Evolutionary conservation across 2,797 vertebrate genomes (phyloP), one percentile per base, ranked within the genome.

Genomic region (Pelodytes ibericus): DNA sequence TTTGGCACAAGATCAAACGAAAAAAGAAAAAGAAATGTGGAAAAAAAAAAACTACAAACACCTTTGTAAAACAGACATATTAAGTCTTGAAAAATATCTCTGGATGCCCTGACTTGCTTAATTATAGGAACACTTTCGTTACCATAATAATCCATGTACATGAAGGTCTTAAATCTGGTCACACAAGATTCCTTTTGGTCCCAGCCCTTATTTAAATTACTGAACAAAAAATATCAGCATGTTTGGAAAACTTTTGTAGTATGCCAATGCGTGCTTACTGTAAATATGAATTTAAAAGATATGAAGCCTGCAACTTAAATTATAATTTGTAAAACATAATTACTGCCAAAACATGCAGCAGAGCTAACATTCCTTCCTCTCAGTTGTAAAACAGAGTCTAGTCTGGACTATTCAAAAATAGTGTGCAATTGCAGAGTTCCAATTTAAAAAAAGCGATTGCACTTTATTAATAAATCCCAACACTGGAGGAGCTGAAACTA

Each of bases 151-250:
- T 56, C 47, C 29, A 56, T 56, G 66, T n/a, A 33, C 25, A 53
- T 44, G 63, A n/a, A 69, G 66, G n/a, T 29, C 66, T 56, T 56
- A 56, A 69, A 56, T 69, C 66, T 22, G 66, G 66, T 69, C 66
- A 29, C 66, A 36, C 66, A 25, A 16, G 66, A 69, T 69, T 69
- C 49, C 49, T 69, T 33, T 69, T n/a, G 26, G 66, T 7, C 49
- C 47, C 66, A 69, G 47, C 66, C 66, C 49, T 69, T 16, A 30
- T 51, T 47, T 30, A 69, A 69, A 66, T 41, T 53, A 53, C 22
- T 22, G 24, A 53, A 53, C 49, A 44, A 13, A 44, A 16, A 16
- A 16, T 16, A 44, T 10, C 41, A 53, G 44, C 11, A 4, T 53
- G 7, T 53, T 53, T 53, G 11, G 49, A 53, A 53, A 53, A 13